These are phyloP conservation scores for Liolophura sinensis DNA, from an alignment of 1,140 invertebrate species.

Conservation along the genomic window DNA sequence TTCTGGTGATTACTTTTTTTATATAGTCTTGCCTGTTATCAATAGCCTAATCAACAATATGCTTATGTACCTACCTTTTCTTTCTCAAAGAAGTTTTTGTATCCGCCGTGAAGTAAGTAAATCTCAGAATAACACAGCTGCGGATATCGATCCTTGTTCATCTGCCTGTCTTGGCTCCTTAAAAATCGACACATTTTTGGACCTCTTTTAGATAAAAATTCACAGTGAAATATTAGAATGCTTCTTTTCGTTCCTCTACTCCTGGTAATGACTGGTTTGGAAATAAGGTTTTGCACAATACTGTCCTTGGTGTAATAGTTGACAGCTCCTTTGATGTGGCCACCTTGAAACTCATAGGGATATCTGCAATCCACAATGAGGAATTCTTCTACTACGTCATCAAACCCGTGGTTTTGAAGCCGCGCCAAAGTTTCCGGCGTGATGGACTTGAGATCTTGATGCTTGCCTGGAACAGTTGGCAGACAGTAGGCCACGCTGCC, in stretches of 20 bases:
- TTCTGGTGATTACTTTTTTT: too few species aligned
- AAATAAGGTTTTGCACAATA: slow-evolving; percentile 69
- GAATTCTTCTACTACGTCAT: slow-evolving; percentile 43
- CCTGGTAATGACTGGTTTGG: slow-evolving; percentile 54
- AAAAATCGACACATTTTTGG: slow-evolving; percentile 82
- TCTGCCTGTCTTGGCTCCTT: slow-evolving; percentile 76
- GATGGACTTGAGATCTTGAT: too few species aligned
- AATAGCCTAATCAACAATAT: too few species aligned
- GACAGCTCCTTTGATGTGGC: slow-evolving; percentile 84
- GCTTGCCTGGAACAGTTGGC: too few species aligned
- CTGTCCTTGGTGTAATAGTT: slow-evolving; percentile 83
- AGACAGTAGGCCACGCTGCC: too few species aligned
- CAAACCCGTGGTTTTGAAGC: slow-evolving; percentile 36
- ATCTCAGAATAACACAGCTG: slow-evolving; percentile 86
- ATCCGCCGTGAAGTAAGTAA: slow-evolving; percentile 90
- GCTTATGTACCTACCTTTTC: slow-evolving; percentile 54
- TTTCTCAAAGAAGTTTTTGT: slow-evolving; percentile 79
- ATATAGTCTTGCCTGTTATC: too few species aligned
- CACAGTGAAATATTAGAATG: slow-evolving; percentile 96
- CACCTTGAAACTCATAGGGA: slow-evolving; percentile 96
- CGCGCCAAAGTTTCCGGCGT: slow-evolving; percentile 19
- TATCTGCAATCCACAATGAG: slow-evolving; percentile 72
- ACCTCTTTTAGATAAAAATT: slow-evolving; percentile 94
- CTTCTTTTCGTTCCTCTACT: slow-evolving; percentile 61
- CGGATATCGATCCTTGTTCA: slow-evolving; percentile 83